A percentile compares a stretch with the other conserved stretches of the same genome.
Conservation (phyloP, 2,113 vertebrate genomes). For the Pseudopipra pipra region DNA sequence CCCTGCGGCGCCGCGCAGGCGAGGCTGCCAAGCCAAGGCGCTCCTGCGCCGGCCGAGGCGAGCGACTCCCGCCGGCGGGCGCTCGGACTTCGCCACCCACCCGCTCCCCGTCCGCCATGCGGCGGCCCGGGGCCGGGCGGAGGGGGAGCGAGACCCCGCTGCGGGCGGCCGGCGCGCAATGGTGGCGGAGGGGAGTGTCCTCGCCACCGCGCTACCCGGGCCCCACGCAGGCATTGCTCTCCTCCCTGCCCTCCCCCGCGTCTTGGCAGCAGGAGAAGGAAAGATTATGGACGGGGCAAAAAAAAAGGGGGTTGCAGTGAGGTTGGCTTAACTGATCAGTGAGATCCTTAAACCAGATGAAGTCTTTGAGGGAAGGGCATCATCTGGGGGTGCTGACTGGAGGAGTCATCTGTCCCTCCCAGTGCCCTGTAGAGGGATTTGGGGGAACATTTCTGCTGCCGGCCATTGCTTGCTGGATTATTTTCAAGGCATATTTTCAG, state of each 20-base stretch:
- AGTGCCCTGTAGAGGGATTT: rapidly evolving
- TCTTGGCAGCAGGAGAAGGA: background rate
- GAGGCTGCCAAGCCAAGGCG: background rate
- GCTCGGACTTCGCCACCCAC: background rate
- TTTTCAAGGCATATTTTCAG: background rate
- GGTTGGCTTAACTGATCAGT: background rate
- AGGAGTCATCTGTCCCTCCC: background rate
- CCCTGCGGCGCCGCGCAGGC: background rate
- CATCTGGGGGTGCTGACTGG: background rate
- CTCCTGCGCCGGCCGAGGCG: background rate
- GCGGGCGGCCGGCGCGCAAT: background rate
- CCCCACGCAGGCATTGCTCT: background rate
- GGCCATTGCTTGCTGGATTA: background rate
- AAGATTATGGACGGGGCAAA: background rate
- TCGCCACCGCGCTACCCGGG: background rate
- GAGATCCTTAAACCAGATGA: background rate
- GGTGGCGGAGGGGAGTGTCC: conserved; percentile 1
- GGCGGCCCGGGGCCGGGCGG: background rate
- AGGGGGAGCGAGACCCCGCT: background rate
- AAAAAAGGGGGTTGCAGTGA: background rate
- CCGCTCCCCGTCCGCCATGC: background rate
- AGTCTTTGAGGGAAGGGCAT: background rate
- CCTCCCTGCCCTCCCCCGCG: background rate
- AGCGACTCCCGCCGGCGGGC: background rate
- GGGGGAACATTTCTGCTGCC: background rate